Conservation (phyloP, 2,797 vertebrate genomes). For the Liasis olivaceus region DNA sequence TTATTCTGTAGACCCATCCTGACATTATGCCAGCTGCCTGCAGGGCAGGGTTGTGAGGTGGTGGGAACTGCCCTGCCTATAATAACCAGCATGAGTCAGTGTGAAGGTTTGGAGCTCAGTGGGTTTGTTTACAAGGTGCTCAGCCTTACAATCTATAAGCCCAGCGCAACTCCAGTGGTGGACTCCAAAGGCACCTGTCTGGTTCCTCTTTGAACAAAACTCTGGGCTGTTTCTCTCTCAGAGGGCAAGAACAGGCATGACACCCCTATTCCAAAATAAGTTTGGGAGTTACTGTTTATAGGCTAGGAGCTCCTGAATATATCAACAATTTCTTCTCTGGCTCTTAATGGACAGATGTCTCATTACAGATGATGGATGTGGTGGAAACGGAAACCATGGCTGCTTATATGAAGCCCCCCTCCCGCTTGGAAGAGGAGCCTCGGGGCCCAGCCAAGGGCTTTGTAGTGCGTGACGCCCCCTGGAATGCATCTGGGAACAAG, state of each 20-base stretch:
- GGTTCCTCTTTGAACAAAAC: background rate
- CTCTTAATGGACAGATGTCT: background rate
- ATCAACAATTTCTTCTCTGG: background rate
- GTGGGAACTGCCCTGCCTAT: background rate
- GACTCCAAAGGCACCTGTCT: background rate
- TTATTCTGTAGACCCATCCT: no score
- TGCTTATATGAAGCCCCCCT: constrained; percentile 85
- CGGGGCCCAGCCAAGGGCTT: constrained; percentile 77
- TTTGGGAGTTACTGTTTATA: background rate
- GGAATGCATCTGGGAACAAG: constrained; percentile 79
- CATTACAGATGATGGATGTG: constrained; percentile 80
- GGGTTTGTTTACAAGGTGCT: background rate
- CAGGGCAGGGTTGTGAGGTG: background rate
- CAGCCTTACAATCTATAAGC: background rate
- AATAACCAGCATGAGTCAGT: background rate
- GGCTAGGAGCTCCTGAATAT: background rate
- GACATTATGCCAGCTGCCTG: background rate
- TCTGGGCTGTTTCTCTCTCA: background rate
- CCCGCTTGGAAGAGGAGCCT: constrained; percentile 72
- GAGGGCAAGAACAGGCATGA: background rate
- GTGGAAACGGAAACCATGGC: constrained; percentile 84
- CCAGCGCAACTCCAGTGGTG: background rate
- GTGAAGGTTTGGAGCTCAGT: background rate
- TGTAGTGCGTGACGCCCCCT: constrained; percentile 80
- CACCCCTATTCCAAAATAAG: background rate